Percentiles rank a stretch among this genome's conserved stretches.
phyloP scores from a whole-genome alignment of 2,888 invertebrate species.

The Parnassius orleans region DNA sequence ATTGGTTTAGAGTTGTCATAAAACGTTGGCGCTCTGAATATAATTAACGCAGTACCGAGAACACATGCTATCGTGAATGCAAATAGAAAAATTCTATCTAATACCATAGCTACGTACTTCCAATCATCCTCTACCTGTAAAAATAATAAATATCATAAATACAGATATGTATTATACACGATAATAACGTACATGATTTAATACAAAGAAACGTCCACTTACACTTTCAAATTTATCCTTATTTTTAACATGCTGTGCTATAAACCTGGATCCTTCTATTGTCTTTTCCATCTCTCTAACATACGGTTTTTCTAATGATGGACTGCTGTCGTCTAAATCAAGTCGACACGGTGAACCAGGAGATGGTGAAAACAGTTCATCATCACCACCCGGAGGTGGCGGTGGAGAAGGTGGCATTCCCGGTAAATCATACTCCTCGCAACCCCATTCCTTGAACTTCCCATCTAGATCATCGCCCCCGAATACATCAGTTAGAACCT shows the following conservation, averaged over 20 bases:
- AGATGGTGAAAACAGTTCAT: conserved; percentile 91
- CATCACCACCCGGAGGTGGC: conserved; percentile 89
- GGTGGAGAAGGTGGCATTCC: conserved; percentile 86
- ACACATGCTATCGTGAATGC: conserved; percentile 97
- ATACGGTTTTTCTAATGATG: conserved; percentile 90
- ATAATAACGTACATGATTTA: neutral
- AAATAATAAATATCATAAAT: conserved; percentile 1
- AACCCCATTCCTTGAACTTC: conserved; percentile 75
- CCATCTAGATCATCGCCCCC: conserved; percentile 78
- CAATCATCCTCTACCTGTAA: conserved; percentile 96
- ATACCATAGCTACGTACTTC: conserved; percentile 98
- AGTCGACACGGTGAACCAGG: conserved; percentile 83
- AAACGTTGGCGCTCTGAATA: conserved; percentile 94
- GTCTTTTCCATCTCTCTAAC: conserved; percentile 95
- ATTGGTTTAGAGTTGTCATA: conserved; percentile 95
- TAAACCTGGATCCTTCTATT: conserved; percentile 94
- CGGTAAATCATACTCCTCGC: conserved; percentile 88
- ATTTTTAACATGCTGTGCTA: conserved; percentile 97
- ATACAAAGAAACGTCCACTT: conserved; percentile 71
- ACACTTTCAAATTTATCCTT: conserved; percentile 97
- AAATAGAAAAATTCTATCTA: conserved; percentile 97
- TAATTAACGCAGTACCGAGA: conserved; percentile 92
- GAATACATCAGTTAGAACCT: conserved; percentile 91
- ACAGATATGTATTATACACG: neutral
- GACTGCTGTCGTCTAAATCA: conserved; percentile 84